Conservation (phyloP, 2,113 vertebrate species). For the Chroicocephalus ridibundus region DNA sequence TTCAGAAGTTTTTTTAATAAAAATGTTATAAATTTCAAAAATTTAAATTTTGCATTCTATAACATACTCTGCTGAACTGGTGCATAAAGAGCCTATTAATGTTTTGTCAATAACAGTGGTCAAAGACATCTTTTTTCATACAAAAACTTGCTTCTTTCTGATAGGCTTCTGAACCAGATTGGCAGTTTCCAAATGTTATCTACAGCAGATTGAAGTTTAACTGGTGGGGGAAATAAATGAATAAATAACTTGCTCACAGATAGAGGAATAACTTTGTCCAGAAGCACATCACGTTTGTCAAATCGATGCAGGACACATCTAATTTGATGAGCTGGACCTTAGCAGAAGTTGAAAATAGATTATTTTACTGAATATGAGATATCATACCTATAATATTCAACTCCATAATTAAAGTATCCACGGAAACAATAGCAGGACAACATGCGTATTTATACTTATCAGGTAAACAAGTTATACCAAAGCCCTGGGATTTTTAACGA, state of each 20-base stretch:
- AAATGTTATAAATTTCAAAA: neutral
- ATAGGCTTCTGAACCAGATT: neutral
- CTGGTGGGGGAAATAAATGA: neutral
- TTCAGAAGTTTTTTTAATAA: neutral
- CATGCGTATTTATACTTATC: slow-evolving; percentile 31
- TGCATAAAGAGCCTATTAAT: neutral
- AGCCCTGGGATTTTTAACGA: slow-evolving; percentile 10
- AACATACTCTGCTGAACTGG: neutral
- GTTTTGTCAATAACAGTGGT: neutral
- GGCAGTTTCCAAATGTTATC: neutral
- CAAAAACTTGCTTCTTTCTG: neutral
- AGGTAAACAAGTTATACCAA: slow-evolving; percentile 32
- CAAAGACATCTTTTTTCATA: neutral
- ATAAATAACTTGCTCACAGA: neutral
- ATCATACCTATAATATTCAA: slow-evolving; percentile 59
- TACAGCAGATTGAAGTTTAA: neutral
- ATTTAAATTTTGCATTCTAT: neutral
- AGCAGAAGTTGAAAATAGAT: slow-evolving; percentile 21
- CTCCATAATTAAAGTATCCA: slow-evolving; percentile 49
- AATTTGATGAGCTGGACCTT: neutral
- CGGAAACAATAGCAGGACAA: slow-evolving; percentile 41
- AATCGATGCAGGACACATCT: neutral
- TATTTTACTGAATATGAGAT: slow-evolving; percentile 54
- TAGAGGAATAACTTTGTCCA: neutral
- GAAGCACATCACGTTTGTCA: neutral